Conservation (phyloP, 2,888 invertebrate genomes). For the Hydrotaea cyrtoneurina region DNA sequence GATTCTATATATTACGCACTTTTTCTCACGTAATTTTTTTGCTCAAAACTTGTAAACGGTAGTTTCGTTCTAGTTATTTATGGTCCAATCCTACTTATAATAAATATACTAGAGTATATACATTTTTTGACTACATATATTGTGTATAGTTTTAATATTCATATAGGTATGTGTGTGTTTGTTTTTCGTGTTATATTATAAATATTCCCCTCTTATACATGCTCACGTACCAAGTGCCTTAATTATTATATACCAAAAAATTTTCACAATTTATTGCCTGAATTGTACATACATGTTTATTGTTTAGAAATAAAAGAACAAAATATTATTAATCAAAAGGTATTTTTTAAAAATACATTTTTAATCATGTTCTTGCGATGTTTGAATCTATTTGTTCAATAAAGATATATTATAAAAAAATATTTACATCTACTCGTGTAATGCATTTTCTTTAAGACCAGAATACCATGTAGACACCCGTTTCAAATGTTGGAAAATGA, state of each 20-base stretch:
- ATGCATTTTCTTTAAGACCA: too few relatives aligned
- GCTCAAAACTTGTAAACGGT: background rate
- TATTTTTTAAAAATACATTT: constrained; percentile 35
- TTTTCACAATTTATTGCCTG: constrained; percentile 44
- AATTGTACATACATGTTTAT: constrained; percentile 17
- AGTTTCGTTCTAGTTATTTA: background rate
- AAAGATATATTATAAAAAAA: constrained; percentile 39
- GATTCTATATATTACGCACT: too few relatives aligned
- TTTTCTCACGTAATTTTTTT: too few relatives aligned
- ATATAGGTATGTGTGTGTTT: background rate
- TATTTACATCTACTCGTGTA: too few relatives aligned
- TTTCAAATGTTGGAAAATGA: too few relatives aligned
- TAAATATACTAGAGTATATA: background rate
- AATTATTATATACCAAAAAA: constrained; percentile 56
- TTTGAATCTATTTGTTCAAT: constrained; percentile 53
- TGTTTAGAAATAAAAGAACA: background rate
- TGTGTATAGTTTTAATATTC: background rate
- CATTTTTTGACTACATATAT: background rate
- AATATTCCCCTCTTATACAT: background rate
- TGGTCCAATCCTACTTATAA: background rate
- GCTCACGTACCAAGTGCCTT: constrained; percentile 56
- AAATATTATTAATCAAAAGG: background rate
- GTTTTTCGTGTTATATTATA: constrained; percentile 16
- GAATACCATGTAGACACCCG: too few relatives aligned
- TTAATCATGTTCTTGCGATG: constrained; percentile 40